Evolutionary conservation across 23 tunicate genomes (phyloP), one percentile per base, ranked within the genome.

Genomic region (Botrylloides violaceus): DNA sequence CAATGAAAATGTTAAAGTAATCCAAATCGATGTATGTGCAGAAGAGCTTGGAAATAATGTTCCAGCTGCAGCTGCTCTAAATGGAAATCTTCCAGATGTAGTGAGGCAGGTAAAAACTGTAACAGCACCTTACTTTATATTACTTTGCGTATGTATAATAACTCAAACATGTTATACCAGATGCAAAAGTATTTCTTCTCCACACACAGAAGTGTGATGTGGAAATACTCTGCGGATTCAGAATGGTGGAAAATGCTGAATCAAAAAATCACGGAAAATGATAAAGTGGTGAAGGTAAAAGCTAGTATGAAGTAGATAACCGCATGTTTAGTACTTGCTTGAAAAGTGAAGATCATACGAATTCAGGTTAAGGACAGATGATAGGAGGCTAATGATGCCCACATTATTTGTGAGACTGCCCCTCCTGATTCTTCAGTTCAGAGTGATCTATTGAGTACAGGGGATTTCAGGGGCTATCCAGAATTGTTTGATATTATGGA

Each of bases 41-140:
- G 97, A 90, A 65, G 97, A 90, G 49, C 58, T 90, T 7, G 75
- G 86, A 72, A 90, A 90, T 49, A 90, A 72, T 59, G 90, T 90
- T 2, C 28, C 79, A 2, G 43, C 82, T 2, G 76, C 76, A 59
- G 89, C 75, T 36, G 88, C 84, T 22, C 29, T 90, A 56, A 83
- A 56, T 5, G 97, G 97, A n/a, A 71, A 83, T 47, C 32, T 90
- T 5, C 59, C 85, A 1, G 70, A 75, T 35, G 85, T 90, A 21
- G 9, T 88, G 36, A 53, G 77, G 6, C 96, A 88, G 76, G 93
- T 79, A 36, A n/a, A 24, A 15, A 9, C 9, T 43, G 15, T 43
- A 7, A 7, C 53, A 15, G 53, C 9, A 15, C 15, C 15, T 43
- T 43, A 7, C 15, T 43, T 43, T 7, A 9, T 43, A n/a, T n/a